These are phyloP conservation scores for Dolomedes plantarius DNA, from an alignment of 2,888 invertebrate genomes.

Conservation along the genomic window DNA sequence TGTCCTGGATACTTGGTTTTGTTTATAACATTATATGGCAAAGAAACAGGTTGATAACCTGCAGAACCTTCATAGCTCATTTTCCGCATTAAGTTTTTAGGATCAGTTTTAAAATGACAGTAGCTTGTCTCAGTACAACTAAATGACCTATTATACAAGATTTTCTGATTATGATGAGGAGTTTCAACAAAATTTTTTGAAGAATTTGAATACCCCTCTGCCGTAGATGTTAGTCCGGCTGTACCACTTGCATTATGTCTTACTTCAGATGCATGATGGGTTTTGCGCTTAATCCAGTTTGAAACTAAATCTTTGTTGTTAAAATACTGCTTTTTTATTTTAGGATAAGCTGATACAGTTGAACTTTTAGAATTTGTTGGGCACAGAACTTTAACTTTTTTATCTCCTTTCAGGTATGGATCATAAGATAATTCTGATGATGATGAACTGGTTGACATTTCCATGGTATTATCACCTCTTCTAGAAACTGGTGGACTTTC, in stretches of 20 bases:
- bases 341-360: conserved; percentile 21
- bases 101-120: conserved; percentile 14
- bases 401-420: background rate
- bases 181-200: conserved; percentile 12
- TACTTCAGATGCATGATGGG: background rate
- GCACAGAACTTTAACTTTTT: conserved; percentile 15
- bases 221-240: background rate
- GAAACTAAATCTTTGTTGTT: conserved; percentile 24
- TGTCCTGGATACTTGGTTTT: background rate
- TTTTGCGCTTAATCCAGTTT: conserved; percentile 6
- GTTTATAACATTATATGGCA: background rate
- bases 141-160: conserved; percentile 53
- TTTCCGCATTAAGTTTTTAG: conserved; percentile 31
- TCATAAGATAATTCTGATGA: conserved; percentile 39
- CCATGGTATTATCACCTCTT: conserved; percentile 19
- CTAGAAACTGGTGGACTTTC: conserved; percentile 49
- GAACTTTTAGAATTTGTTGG: conserved; percentile 27
- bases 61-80: conserved; percentile 15
- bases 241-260: background rate
- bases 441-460: conserved; percentile 32
- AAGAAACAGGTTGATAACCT: background rate
- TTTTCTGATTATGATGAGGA: background rate
- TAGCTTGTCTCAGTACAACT: conserved; percentile 42
- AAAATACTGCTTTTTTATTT: conserved; percentile 33
- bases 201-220: background rate